These are phyloP conservation scores for Corydoras maculifer DNA, from an alignment of 2,113 vertebrate species.

Conservation along the genomic window DNA sequence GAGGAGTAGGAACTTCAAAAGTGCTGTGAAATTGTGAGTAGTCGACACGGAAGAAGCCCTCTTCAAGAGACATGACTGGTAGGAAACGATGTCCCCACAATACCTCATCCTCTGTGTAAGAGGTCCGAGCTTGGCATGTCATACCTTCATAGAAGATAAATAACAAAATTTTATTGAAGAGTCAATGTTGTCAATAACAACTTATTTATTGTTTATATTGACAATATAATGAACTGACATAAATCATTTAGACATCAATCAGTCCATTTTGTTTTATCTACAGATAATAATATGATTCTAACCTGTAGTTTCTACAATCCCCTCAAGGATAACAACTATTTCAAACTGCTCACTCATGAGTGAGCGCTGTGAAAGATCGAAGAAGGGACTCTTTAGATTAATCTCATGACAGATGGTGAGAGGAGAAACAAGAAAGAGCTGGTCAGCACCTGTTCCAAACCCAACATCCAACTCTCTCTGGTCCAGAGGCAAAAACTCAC, in stretches of 20 bases:
- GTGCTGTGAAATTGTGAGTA: conserved; percentile 86
- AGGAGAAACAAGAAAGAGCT: conserved; percentile 84
- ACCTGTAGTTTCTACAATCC: conserved; percentile 87
- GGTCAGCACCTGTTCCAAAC: conserved; percentile 83
- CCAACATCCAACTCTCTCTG: conserved; percentile 86
- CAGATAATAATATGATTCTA: conserved; percentile 15
- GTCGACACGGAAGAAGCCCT: conserved; percentile 85
- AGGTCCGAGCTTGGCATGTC: conserved; percentile 84
- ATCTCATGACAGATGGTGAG: conserved; percentile 88
- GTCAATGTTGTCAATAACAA: too few relatives aligned
- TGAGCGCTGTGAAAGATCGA: conserved; percentile 79
- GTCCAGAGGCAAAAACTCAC: conserved; percentile 83
- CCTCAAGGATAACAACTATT: conserved; percentile 85
- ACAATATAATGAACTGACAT: conserved; percentile 4
- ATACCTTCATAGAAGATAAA: conserved; percentile 62
- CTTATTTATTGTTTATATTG: background rate
- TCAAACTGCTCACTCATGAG: conserved; percentile 82
- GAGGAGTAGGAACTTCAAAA: conserved; percentile 78
- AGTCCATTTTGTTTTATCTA: conserved; percentile 2
- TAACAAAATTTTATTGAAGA: too few relatives aligned
- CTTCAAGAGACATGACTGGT: conserved; percentile 83
- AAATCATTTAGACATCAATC: conserved; percentile 12
- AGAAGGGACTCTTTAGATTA: conserved; percentile 79
- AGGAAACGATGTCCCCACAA: conserved; percentile 85
- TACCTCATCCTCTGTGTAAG: conserved; percentile 84